Conservation (phyloP, 2,113 vertebrate genomes). For the Poeciliopsis prolifica region DNA sequence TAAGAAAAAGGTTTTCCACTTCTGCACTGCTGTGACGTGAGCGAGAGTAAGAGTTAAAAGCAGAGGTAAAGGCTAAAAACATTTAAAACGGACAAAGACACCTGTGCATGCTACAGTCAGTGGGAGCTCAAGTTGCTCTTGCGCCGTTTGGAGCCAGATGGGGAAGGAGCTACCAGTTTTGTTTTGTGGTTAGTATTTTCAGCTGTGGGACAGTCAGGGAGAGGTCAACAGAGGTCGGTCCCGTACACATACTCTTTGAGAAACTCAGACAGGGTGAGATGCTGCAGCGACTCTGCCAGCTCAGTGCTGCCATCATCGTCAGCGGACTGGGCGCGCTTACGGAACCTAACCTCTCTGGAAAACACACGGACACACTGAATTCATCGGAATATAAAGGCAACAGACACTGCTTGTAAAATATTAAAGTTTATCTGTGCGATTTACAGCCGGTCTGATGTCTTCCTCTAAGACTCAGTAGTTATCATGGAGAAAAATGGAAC, state of each 20-base stretch:
- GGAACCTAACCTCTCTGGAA: slow-evolving; percentile 80
- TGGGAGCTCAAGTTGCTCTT: slow-evolving; percentile 5
- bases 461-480: not conserved
- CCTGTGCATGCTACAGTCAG: slow-evolving; percentile 14
- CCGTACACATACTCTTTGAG: slow-evolving; percentile 83
- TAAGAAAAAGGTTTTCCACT: not conserved
- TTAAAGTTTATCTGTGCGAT: not conserved
- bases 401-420: not conserved
- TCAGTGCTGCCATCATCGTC: slow-evolving; percentile 79
- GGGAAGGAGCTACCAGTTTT: not conserved
- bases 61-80: slow-evolving; percentile 15
- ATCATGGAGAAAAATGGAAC: no score
- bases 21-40: slow-evolving; percentile 29
- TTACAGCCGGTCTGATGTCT: not conserved
- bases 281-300: slow-evolving; percentile 80
- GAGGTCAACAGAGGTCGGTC: slow-evolving; percentile 1
- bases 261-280: slow-evolving; percentile 85
- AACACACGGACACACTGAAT: slow-evolving; percentile 39
- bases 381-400: not conserved
- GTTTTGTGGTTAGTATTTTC: slow-evolving; percentile 29
- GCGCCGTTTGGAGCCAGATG: slow-evolving; percentile 8
- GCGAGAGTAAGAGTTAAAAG: not conserved
- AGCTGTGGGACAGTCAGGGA: not conserved
- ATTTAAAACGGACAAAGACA: slow-evolving; percentile 7
- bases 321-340: slow-evolving; percentile 79